Base-by-base conservation (phyloP, 2,797 vertebrate species). In the Benthosema pterotum region DNA sequence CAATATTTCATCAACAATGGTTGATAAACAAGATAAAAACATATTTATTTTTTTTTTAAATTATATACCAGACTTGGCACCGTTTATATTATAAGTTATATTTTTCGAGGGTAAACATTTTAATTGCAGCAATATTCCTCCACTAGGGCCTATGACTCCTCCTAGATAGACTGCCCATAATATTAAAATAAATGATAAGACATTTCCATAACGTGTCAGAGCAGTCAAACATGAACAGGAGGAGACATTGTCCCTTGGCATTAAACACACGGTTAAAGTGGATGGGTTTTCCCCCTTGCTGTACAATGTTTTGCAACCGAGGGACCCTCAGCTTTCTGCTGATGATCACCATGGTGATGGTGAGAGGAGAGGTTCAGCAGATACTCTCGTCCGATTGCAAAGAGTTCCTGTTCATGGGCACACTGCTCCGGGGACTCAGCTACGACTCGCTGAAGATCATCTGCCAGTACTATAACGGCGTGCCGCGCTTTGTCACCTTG, bases 361-460 rank as follows among this genome's bases (percentile, higher is more conserved):
- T 65, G 0, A 60, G 61, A 38, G 91, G 93, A 7, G 77, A 89
- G 61, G 81, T 90, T 50, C 90, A 87, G 54, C 87, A 78, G 0
- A 57, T 68, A 9, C 83, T 94, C 49, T 94, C 95, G 3, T 88
- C 90, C 0, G 94, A 95, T 22, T 97, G 95, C 53, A 91, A 93
- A 12, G 70, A 67, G 42, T 97, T 95, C 80, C 85, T 97, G 84
- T 92, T 91, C 32, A 91, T 90, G 77, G 87, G 77, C 73, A 88
- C 88, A 0, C 80, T 90, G 4, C 95, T 94, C 0, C 84, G 85
- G 45, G 94, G 95, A 19, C 89, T 93, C 12, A 84, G 79, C 0
- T 77, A 89, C 60, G 83, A 76, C 0, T 77, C 83, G 6, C 78
- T 92, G 1, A 91, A 91, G 73, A 94, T 89, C 85, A 91, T 96